Evolutionary conservation across 2,888 invertebrate genomes (phyloP), one percentile per base, ranked within the genome.

Genomic region (Coecobrya sp.): DNA sequence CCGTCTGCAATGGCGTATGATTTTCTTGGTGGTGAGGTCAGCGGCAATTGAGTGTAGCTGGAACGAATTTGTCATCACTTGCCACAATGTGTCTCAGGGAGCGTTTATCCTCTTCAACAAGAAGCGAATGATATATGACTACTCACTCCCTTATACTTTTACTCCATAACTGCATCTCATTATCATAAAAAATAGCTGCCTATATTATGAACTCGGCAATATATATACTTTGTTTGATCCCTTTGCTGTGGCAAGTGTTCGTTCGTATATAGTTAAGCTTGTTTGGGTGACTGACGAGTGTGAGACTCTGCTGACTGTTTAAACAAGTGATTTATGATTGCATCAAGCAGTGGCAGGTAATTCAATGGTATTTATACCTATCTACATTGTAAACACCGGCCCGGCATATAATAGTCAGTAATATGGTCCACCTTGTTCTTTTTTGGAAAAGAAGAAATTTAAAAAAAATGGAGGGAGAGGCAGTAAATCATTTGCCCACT

Each of bases 51-150:
- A 94, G 93, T 94, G 94, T 84, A 94, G 93, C 95, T 94, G 95
- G 93, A 94, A 94, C 95, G 94, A 95, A 95, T 95, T 94, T 95
- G 95, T 95, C 95, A 95, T 94, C 95, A 93, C 94, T 95, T 95
- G 94, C 95, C 94, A 93, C 92, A 92, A 94, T 94, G 93, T 94
- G 94, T 94, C 93, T 95, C 94, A 93, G 81, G 59, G 81, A 45
- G 42, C 2, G 22, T 25, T 19, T 84, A 22, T 45, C 22, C 19
- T 27, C 11, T 22, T 59, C 36, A 42, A 65, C 8, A 10, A 8
- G 11, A 25, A 16, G 36, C 7, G 19, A 27, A 85, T 85, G 85
- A 85, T 65, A 85, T 85, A 85, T n/a, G 62, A 19, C 36, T 82
- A 19, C 52, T 79, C 22, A 49, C 52, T 79, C 4, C 16, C 27